Conservation (phyloP, 2,888 invertebrate species). For the Prenolepis imparis region DNA sequence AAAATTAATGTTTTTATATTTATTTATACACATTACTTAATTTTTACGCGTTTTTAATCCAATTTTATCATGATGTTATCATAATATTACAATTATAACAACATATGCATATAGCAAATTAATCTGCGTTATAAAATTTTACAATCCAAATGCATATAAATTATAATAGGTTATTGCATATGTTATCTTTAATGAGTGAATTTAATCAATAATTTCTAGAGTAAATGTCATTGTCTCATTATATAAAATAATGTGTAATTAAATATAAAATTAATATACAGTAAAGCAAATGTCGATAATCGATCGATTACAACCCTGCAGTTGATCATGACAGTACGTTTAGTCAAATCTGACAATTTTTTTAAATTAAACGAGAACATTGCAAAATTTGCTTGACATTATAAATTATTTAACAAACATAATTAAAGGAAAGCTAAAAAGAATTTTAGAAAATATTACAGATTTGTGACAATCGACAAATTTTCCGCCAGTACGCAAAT, state of each 20-base stretch:
- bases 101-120: neutral
- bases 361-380: neutral
- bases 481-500: conserved; percentile 8
- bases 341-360: conserved; percentile 20
- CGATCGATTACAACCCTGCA: neutral
- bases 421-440: neutral
- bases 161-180: conserved; percentile 25
- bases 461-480: neutral
- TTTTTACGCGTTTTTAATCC: neutral
- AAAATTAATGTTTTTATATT: neutral
- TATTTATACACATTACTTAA: neutral
- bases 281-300: neutral
- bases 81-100: conserved; percentile 2
- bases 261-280: conserved; percentile 31
- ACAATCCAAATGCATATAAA: conserved; percentile 15
- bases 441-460: neutral
- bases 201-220: conserved; percentile 50
- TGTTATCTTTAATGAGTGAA: conserved; percentile 40
- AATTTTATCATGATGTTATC: neutral
- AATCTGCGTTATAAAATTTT: conserved; percentile 36
- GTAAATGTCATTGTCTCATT: conserved; percentile 43
- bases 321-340: neutral
- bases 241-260: conserved; percentile 39
- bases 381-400: neutral
- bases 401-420: neutral